Conservation (phyloP, 37 sponge, comb jelly and placozoan genomes). For the Halichondria panicea region DNA sequence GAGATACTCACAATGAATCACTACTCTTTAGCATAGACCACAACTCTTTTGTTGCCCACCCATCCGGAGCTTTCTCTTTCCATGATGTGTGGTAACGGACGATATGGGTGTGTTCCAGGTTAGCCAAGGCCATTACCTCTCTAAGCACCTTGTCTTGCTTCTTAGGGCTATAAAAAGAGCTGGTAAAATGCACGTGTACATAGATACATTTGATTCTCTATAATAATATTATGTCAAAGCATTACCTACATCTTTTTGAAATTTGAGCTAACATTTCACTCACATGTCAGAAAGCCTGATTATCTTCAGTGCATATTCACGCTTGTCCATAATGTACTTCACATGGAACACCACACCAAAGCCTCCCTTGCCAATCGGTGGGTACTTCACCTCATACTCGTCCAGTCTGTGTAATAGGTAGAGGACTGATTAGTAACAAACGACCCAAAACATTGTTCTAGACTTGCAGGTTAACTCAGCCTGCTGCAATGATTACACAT, state of each 20-base stretch:
- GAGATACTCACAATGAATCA: slow-evolving; percentile 2
- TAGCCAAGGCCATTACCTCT: slow-evolving; percentile 75
- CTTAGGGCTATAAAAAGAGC: neutral
- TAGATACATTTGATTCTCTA: too few species aligned
- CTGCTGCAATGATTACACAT: too few species aligned
- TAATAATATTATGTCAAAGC: too few species aligned
- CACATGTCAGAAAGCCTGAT: slow-evolving; percentile 51
- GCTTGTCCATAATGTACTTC: slow-evolving; percentile 34
- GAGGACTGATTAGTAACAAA: too few species aligned
- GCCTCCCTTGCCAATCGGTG: slow-evolving; percentile 69
- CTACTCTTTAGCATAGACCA: neutral
- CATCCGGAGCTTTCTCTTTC: slow-evolving; percentile 60
- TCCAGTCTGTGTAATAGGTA: too few species aligned
- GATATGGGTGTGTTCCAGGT: slow-evolving; percentile 63
- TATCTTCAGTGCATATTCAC: slow-evolving; percentile 74
- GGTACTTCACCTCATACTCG: slow-evolving; percentile 43
- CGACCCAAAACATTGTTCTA: too few species aligned
- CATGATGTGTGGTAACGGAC: slow-evolving; percentile 77
- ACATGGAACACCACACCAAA: slow-evolving; percentile 78
- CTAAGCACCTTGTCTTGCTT: slow-evolving; percentile 64
- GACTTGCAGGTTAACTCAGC: too few species aligned
- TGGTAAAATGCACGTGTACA: too few species aligned
- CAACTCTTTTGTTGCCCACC: neutral
- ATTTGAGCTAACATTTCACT: slow-evolving; percentile 17
- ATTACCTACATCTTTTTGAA: too few species aligned